Evolutionary conservation across 2,113 vertebrate genomes (phyloP), one percentile per base, ranked within the genome.

Genomic region (Coturnix japonica): DNA sequence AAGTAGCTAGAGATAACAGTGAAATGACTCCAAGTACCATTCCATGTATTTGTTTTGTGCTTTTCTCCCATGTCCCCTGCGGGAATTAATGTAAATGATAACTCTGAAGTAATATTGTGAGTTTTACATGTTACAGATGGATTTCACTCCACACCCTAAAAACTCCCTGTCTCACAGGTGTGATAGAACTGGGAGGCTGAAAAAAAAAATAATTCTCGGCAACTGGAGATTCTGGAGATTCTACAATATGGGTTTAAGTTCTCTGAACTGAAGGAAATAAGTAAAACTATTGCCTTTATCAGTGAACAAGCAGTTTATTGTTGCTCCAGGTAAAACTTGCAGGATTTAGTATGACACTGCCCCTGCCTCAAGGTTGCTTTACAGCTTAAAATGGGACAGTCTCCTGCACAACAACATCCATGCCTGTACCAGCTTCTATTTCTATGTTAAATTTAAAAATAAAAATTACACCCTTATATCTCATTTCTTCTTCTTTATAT

Each of bases 401-500:
- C 66, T 70, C 89, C 61, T 12, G 57, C 41, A 44, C 17, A 57
- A 5, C 85, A 56, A 60, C 57, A 95, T 69, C 15, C 56, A 5
- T 35, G 18, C 26, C 21, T 13, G 66, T 93, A 15, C 14, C 80
- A 73, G 81, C 21, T 43, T 43, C 47, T 39, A 10, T 16, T 95
- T 95, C 86, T 69, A 43, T 49, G 8, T 59, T 66, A 77, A 80
- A 92, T 86, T 83, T 74, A 12, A 89, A 96, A 95, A 91, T 73
- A 85, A 82, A 94, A 93, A 90, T 79, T 77, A 28, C 17, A 69
- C 92, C 8, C 43, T 87, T 7, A 7, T 80, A 43, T 6, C 9
- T 94, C 18, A 9, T 85, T 54, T 84, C 75, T 28, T 84, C 75
- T 28, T 31, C 49, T 15, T 53, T 37, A 37, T 37, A 37, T 37